Conservation (phyloP, 2,797 vertebrate species). For the Arrhamphus sclerolepis region DNA sequence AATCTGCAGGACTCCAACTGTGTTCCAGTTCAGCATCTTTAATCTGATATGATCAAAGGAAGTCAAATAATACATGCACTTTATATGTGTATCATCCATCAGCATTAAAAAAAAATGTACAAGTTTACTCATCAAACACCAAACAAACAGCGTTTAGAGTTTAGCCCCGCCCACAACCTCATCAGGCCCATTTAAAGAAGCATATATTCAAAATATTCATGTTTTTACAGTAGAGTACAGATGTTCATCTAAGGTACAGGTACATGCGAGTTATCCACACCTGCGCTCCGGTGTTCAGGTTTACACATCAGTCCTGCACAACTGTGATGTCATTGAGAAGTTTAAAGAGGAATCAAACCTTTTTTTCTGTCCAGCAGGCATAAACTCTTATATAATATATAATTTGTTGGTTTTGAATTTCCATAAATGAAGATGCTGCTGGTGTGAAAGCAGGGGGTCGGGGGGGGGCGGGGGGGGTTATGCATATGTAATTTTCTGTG, state of each 20-base stretch:
- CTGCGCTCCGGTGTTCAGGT: slow-evolving; percentile 29
- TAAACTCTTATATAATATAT: too few relatives aligned
- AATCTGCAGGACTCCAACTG: too few relatives aligned
- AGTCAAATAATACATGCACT: slow-evolving; percentile 55
- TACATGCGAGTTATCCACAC: background rate
- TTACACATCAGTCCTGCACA: background rate
- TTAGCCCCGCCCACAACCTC: slow-evolving; percentile 20
- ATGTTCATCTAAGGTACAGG: slow-evolving; percentile 44
- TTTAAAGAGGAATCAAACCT: slow-evolving; percentile 40
- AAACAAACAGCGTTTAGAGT: slow-evolving; percentile 53
- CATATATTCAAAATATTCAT: slow-evolving; percentile 63
- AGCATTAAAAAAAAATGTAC: slow-evolving; percentile 46
- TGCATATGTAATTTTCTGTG: slow-evolving; percentile 62
- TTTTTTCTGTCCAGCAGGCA: too few relatives aligned
- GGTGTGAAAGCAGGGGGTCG: slow-evolving; percentile 7
- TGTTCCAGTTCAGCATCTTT: slow-evolving; percentile 6
- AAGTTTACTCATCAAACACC: slow-evolving; percentile 61
- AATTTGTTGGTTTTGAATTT: too few relatives aligned
- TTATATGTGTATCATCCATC: slow-evolving; percentile 34
- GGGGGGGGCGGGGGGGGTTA: slow-evolving; percentile 18
- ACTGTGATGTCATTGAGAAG: background rate
- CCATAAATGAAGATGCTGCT: slow-evolving; percentile 30
- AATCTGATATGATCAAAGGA: slow-evolving; percentile 55
- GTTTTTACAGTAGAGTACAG: slow-evolving; percentile 58
- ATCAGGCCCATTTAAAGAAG: slow-evolving; percentile 13